Evolutionary conservation across 1,140 invertebrate genomes (phyloP).

Genomic region (Drosophila mauritiana): DNA sequence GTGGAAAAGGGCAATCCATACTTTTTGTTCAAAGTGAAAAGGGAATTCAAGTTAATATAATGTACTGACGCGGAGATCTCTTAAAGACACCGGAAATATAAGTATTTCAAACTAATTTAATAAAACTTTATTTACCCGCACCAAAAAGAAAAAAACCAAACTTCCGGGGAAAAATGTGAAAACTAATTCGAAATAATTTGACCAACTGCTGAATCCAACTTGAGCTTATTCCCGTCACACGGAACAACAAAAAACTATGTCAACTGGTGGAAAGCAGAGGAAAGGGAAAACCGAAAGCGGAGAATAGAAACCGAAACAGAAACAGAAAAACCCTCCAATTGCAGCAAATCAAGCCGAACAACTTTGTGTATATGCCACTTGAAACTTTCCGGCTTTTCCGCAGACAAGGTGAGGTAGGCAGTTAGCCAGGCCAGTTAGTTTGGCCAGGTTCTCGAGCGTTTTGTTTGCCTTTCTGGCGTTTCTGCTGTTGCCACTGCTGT

Average conservation of each 20-base stretch:
- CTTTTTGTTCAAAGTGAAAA: too few species aligned
- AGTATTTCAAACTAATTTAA: background rate
- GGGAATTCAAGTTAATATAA: too few species aligned
- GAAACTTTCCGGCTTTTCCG: constrained; percentile 52
- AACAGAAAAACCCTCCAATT: constrained; percentile 30
- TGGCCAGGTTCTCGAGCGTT: constrained; percentile 10
- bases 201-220: constrained; percentile 5
- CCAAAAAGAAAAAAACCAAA: background rate
- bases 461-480: constrained; percentile 15
- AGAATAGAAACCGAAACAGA: constrained; percentile 20
- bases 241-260: constrained; percentile 24
- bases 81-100: background rate
- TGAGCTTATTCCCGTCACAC: constrained; percentile 11
- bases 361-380: constrained; percentile 53
- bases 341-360: constrained; percentile 52
- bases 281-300: constrained; percentile 4
- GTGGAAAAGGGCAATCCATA: background rate
- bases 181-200: constrained; percentile 28
- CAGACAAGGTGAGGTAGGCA: constrained; percentile 34
- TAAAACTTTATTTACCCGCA: background rate
- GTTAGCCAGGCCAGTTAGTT: constrained; percentile 34
- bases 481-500: constrained; percentile 17
- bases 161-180: background rate
- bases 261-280: constrained; percentile 1
- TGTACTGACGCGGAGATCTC: too few species aligned